Evolutionary conservation across 2,113 vertebrate species (phyloP), one percentile per base, ranked within the genome.

Genomic region (Ornithorhynchus anatinus): DNA sequence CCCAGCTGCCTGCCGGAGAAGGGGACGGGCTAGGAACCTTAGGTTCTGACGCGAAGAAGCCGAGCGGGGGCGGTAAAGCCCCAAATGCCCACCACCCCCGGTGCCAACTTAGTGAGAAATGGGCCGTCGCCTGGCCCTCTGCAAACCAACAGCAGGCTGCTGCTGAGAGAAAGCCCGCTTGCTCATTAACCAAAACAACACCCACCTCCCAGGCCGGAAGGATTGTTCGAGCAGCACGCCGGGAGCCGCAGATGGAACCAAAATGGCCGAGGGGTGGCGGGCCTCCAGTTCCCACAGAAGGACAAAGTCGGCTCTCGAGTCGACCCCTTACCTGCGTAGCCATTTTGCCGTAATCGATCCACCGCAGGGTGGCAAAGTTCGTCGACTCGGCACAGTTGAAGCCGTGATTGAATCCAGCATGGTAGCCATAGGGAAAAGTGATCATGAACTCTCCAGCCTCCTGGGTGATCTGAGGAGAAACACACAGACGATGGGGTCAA

Each of bases 351-450:
- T 99, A 99, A 73, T 99, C 96, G 0, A 99, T 94, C 98, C 98
- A 99, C 35, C 97, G 94, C 66, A 99, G 84, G 0, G 97, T 99
- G 69, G 98, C 98, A 2, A 99, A 99, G 85, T 99, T 99, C 65
- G 98, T 99, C 9, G 98, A 99, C 63, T 99, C 98, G 0, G 98
- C 97, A 0, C 98, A 99, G 92, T 99, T 99, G 94, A 99, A 99
- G 33, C 98, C 97, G 0, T 99, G 98, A 23, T 99, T 99, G 89
- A 99, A 99, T 27, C 98, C 97, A 0, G 98, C 98, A 0, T 99
- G 98, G 89, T 99, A 99, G 44, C 98, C 98, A 0, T 99, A 99
- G 4, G 97, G 97, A 66, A 99, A 99, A 0, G 98, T 98, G 61
- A 99, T 85, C 96, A 99, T 99, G 11, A 99, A 99, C 82, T 99